phyloP scores from a whole-genome alignment of 2,888 invertebrate genomes.

The Aleiodes testaceus region DNA sequence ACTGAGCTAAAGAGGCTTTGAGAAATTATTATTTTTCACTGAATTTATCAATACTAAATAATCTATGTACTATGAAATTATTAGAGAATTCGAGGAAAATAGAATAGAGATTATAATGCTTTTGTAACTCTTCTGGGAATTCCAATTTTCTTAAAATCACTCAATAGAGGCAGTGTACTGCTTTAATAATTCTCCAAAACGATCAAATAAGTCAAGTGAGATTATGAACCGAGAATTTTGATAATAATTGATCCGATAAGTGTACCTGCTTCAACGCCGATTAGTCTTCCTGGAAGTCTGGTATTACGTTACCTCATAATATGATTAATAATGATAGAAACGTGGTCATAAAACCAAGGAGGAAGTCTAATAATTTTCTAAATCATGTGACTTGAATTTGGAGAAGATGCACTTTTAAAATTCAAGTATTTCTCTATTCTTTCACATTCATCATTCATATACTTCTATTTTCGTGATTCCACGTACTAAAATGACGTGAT shows the following conservation, averaged over 20 bases:
- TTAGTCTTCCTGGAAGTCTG: constrained; percentile 8
- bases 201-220: constrained; percentile 6
- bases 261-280: constrained; percentile 4
- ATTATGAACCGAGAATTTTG: constrained; percentile 18
- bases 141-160: too few species aligned
- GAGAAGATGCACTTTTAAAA: neutral
- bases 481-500: neutral
- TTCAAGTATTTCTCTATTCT: neutral
- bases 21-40: neutral
- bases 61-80: neutral
- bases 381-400: neutral
- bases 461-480: too few species aligned
- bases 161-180: too few species aligned
- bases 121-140: too few species aligned
- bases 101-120: too few species aligned
- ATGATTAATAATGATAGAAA: neutral
- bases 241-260: constrained; percentile 36
- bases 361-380: too few species aligned
- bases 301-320: neutral
- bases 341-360: neutral
- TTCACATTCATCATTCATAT: too few species aligned
- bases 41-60: constrained; percentile 14
- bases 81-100: neutral
- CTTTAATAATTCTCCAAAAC: neutral
- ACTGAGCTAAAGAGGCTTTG: constrained; percentile 86